A percentile compares a stretch with the other conserved stretches of the same genome.
These are phyloP conservation scores for Arbacia lixula DNA, from an alignment of 53 echinoderm and acorn worm genomes.

Conservation along the genomic window DNA sequence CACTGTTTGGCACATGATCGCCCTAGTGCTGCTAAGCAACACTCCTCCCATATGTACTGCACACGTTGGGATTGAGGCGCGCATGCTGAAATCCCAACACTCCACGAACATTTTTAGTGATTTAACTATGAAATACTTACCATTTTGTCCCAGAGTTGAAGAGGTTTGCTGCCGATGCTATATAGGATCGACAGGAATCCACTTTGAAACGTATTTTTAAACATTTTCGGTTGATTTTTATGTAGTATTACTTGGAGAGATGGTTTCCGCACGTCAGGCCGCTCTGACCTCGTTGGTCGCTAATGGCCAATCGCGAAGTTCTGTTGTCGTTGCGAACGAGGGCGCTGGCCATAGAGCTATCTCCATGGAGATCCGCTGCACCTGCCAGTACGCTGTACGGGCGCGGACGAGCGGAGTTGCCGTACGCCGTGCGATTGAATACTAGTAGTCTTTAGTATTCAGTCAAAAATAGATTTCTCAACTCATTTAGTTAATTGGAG, in stretches of 20 bases:
- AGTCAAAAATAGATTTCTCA: no score
- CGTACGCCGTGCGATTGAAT: no score
- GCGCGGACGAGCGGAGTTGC: neutral
- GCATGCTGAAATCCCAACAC: neutral
- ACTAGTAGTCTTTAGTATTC: no score
- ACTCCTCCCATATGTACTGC: conserved; percentile 3
- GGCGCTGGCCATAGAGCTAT: conserved; percentile 32
- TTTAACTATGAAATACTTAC: conserved; percentile 58
- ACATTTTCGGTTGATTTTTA: conserved; percentile 75
- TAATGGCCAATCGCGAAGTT: conserved; percentile 13
- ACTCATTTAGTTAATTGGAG: no score
- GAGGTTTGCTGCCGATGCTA: conserved; percentile 94
- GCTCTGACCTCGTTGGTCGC: conserved; percentile 38
- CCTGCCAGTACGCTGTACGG: conserved; percentile 15
- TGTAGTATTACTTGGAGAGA: conserved; percentile 23
- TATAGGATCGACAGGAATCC: conserved; percentile 95
- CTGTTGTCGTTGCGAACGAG: conserved; percentile 38
- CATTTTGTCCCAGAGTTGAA: conserved; percentile 90
- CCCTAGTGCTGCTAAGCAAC: conserved; percentile 49
- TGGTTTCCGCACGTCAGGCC: conserved; percentile 5
- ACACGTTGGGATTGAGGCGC: neutral
- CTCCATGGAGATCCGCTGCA: conserved; percentile 46
- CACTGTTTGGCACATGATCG: conserved; percentile 43
- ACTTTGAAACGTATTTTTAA: conserved; percentile 97
- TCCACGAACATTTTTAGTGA: neutral